Evolutionary conservation across 1,140 invertebrate genomes (phyloP).

Genomic region (Lordiphosa mommai): DNA sequence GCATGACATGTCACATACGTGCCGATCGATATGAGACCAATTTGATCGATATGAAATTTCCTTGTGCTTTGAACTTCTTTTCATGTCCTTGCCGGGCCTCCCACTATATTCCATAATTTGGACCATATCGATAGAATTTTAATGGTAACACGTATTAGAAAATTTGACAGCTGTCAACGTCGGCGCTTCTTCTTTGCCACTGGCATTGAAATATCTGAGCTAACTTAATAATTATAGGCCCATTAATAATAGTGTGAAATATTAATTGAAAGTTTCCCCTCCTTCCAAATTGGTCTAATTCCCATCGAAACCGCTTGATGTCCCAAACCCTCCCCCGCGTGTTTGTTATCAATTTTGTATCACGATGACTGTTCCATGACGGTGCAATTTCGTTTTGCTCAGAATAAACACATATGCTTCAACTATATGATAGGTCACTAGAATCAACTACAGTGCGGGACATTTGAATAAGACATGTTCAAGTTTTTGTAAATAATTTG

Average conservation of each 20-base stretch:
- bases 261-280: constrained; percentile 50
- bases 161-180: constrained; percentile 59
- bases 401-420: constrained; percentile 17
- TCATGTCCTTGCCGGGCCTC: constrained; percentile 49
- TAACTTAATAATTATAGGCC: constrained; percentile 38
- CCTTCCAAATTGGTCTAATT: constrained; percentile 16
- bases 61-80: constrained; percentile 41
- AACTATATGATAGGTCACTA: neutral
- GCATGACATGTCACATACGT: constrained; percentile 49
- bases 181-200: constrained; percentile 15
- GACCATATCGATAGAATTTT: constrained; percentile 33
- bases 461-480: neutral
- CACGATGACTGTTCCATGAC: constrained; percentile 30
- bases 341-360: constrained; percentile 20
- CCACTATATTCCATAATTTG: neutral
- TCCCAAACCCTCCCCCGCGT: neutral
- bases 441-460: neutral
- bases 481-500: neutral
- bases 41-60: constrained; percentile 65
- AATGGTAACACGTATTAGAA: constrained; percentile 51
- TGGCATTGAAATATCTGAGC: constrained; percentile 11
- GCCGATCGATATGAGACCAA: constrained; percentile 55
- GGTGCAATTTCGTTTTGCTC: constrained; percentile 31
- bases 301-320: neutral
- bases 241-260: constrained; percentile 63